phyloP scores from a whole-genome alignment of 2,888 invertebrate species.

The Acleris sparsana region DNA sequence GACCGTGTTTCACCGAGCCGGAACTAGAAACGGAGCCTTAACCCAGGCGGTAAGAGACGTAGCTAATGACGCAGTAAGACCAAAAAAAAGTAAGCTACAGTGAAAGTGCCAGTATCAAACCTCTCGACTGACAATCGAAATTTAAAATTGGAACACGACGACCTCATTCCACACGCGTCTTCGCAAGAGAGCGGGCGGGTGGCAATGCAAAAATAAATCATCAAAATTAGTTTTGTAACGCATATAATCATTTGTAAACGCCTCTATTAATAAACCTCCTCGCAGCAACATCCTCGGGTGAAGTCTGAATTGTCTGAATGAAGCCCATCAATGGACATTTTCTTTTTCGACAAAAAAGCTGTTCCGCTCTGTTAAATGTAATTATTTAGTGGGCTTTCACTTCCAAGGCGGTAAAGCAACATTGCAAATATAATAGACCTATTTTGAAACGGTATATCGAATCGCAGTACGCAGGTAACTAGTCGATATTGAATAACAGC shows the following conservation, averaged over 20 bases:
- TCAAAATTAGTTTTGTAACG: conserved; percentile 49
- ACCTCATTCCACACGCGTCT: conserved; percentile 73
- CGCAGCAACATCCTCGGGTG: too few relatives aligned
- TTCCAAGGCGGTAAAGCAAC: conserved; percentile 54
- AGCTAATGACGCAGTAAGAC: conserved; percentile 25
- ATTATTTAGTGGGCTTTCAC: conserved; percentile 72
- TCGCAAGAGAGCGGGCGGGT: conserved; percentile 62
- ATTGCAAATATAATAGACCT: conserved; percentile 29
- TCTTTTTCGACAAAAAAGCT: conserved; percentile 42
- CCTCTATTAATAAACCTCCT: conserved; percentile 22
- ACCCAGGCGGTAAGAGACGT: conserved; percentile 36
- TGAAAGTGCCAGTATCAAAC: conserved; percentile 66
- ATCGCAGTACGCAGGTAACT: conserved; percentile 27
- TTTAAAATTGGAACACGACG: conserved; percentile 77
- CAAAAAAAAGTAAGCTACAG: conserved; percentile 49
- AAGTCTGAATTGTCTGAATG: conserved; percentile 34
- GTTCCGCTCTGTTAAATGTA: conserved; percentile 70
- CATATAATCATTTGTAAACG: conserved; percentile 39
- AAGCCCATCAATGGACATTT: conserved; percentile 51
- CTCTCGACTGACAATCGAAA: conserved; percentile 65
- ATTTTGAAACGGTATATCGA: conserved; percentile 34
- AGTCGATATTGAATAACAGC: conserved; percentile 31
- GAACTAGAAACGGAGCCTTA: conserved; percentile 49
- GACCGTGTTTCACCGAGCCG: conserved; percentile 42
- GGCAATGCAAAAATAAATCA: conserved; percentile 65